Base-by-base conservation (phyloP, 2,797 vertebrate genomes). In the Lepidocolaptes lacrymiger region DNA sequence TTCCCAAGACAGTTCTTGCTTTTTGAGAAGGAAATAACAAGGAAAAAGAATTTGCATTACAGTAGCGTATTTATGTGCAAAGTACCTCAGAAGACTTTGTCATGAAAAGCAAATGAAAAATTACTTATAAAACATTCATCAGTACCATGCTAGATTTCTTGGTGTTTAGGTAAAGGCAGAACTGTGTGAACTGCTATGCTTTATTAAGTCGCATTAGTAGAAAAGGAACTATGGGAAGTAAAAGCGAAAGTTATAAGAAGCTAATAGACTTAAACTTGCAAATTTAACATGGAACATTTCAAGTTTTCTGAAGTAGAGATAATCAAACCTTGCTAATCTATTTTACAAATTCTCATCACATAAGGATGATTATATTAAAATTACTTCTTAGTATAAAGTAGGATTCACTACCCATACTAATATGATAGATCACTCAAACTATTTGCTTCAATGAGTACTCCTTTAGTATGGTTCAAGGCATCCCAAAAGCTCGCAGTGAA, bases 241-340 rank as follows among this genome's bases (percentile, higher is more conserved):
- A 87, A 91, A 90, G 66, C 24, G 61, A 64, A 62, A 79, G 24
- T 28, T 85, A 34, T 74, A 71, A 90, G 80, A 62, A 85, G 80
- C n/a, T 77, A 87, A 85, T 79, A 39, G 63, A 80, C 61, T 76
- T 69, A 79, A 76, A 91, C 49, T 89, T 56, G 64, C 16, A 76
- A 80, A 92, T 91, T 92, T 88, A 88, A 74, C 61, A 85, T 17
- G 79, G 61, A 89, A 88, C 85, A 92, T 92, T 88, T 91, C 52
- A 43, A 80, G 19, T 83, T 93, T 95, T 80, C 85, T 85, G 82
- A 80, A 89, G 94, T 71, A 92, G 87, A 85, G 48, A 77, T 74
- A 77, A 92, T 91, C 75, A 93, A 52, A 77, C 44, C 56, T 83
- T 69, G 48, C 36, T 79, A 49, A 94, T 92, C 32, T 79, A 5